phyloP scores from a whole-genome alignment of 2,113 vertebrate species.

The Oryzias curvinotus region DNA sequence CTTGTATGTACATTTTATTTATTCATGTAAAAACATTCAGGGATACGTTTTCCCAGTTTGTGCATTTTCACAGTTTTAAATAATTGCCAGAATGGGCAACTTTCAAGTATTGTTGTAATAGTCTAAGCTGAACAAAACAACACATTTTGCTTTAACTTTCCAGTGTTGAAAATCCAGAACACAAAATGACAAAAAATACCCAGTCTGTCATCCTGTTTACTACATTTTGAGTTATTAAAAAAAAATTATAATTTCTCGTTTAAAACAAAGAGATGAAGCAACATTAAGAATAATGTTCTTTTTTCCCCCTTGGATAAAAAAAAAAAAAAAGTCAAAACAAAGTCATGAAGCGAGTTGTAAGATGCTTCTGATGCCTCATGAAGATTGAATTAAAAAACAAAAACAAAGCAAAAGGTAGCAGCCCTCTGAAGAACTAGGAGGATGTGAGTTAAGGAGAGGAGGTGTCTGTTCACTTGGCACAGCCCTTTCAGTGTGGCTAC shows the following conservation, averaged over 20 bases:
- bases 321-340: conserved; percentile 11
- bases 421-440: conserved; percentile 44
- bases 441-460: conserved; percentile 55
- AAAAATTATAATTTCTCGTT: neutral
- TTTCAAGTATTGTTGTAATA: conserved; percentile 75
- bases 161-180: conserved; percentile 48
- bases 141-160: conserved; percentile 34
- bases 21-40: conserved; percentile 60
- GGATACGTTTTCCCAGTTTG: conserved; percentile 44
- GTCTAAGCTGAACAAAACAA: conserved; percentile 46
- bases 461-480: conserved; percentile 40
- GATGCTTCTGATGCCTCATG: conserved; percentile 12
- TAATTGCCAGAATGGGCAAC: conserved; percentile 63
- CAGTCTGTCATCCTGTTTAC: conserved; percentile 15
- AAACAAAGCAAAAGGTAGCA: conserved; percentile 36
- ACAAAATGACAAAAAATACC: conserved; percentile 21
- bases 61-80: conserved; percentile 78
- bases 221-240: conserved; percentile 15
- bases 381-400: conserved; percentile 9
- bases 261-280: conserved; percentile 4
- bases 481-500: conserved; percentile 22
- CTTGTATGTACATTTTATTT: conserved; percentile 57
- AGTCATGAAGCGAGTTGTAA: conserved; percentile 47
- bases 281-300: neutral
- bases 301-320: neutral